These are phyloP conservation scores for Clarias batrachus DNA, from an alignment of 2,113 vertebrate genomes.

Conservation along the genomic window DNA sequence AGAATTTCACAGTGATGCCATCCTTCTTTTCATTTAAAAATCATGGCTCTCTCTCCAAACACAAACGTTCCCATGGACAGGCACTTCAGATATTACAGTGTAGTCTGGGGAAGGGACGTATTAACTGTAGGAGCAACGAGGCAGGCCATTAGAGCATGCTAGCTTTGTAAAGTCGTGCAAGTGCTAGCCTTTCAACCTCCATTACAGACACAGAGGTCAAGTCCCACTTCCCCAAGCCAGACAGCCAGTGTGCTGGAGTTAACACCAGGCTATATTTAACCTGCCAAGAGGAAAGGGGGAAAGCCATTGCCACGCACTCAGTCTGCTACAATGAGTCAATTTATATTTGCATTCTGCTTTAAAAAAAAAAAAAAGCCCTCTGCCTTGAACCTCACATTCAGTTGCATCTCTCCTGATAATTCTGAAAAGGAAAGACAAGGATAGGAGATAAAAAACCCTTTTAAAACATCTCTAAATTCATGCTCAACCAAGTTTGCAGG, in stretches of 20 bases:
- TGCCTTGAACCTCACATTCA: slow-evolving; percentile 9
- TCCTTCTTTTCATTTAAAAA: slow-evolving; percentile 54
- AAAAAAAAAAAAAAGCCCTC: not conserved
- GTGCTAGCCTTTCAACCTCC: slow-evolving; percentile 36
- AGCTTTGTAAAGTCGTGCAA: slow-evolving; percentile 34
- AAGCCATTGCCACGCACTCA: slow-evolving; percentile 24
- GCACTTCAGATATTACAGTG: slow-evolving; percentile 54
- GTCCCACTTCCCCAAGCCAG: slow-evolving; percentile 42
- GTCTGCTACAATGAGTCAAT: slow-evolving; percentile 32
- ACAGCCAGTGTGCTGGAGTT: slow-evolving; percentile 40
- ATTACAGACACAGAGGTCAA: slow-evolving; percentile 37
- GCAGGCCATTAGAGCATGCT: slow-evolving; percentile 23
- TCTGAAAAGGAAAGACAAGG: not conserved
- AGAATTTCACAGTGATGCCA: slow-evolving; percentile 72
- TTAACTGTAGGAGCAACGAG: slow-evolving; percentile 7
- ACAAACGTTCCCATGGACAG: slow-evolving; percentile 49
- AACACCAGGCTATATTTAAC: slow-evolving; percentile 52
- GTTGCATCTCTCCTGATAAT: not conserved
- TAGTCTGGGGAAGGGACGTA: slow-evolving; percentile 33
- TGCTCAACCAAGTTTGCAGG: not conserved
- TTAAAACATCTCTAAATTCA: slow-evolving; percentile 23
- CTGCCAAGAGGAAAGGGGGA: slow-evolving; percentile 25
- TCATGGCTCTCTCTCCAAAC: slow-evolving; percentile 50
- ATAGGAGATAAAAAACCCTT: not conserved
- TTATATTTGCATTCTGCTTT: slow-evolving; percentile 37